Conservation (phyloP, 2,113 vertebrate species). For the Rhizomys pruinosus region DNA sequence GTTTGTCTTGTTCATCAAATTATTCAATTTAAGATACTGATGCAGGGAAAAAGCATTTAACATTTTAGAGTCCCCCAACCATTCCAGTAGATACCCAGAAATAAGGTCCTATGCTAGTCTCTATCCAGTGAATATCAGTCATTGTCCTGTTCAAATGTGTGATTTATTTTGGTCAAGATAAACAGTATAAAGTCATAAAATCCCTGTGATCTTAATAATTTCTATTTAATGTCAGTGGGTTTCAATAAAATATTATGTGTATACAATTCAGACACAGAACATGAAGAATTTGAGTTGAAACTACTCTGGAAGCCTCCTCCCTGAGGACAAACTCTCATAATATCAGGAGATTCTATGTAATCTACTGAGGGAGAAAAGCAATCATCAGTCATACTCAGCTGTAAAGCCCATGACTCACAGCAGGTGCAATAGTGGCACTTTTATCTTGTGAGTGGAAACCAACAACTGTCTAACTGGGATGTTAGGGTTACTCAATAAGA, state of each 20-base stretch:
- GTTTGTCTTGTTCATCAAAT: conserved; percentile 12
- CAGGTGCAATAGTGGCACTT: too few species aligned
- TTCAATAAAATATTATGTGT: not conserved
- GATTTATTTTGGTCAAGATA: not conserved
- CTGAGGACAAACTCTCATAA: too few species aligned
- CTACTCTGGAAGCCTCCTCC: too few species aligned
- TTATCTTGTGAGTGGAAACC: too few species aligned
- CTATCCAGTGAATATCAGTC: not conserved
- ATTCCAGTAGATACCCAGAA: not conserved
- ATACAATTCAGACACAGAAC: too few species aligned
- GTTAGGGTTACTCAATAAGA: too few species aligned
- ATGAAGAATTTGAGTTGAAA: too few species aligned
- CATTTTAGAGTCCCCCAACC: not conserved
- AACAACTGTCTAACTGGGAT: too few species aligned
- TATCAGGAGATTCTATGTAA: too few species aligned
- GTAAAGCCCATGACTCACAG: too few species aligned
- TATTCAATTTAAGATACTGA: not conserved
- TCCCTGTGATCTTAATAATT: not conserved
- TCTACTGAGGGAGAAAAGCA: too few species aligned
- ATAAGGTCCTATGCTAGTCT: not conserved
- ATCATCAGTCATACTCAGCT: too few species aligned
- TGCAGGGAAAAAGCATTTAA: not conserved
- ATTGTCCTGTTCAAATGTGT: not conserved
- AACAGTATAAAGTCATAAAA: not conserved
- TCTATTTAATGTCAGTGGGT: not conserved